Conservation (phyloP, 2,113 vertebrate species). For the Ia io region DNA sequence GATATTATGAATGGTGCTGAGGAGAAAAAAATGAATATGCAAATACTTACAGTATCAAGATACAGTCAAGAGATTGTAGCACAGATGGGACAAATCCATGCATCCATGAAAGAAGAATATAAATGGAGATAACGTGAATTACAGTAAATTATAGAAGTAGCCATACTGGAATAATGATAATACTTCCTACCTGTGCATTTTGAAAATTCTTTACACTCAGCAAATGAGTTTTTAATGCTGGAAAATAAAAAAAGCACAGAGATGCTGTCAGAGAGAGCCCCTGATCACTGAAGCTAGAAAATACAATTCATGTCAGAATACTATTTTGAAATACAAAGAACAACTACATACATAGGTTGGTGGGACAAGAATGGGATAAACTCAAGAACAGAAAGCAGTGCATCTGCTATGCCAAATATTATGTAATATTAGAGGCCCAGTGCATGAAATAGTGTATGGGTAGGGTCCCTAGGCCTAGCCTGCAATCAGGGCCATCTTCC, state of each 20-base stretch:
- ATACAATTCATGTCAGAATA: constrained; percentile 21
- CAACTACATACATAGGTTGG: background rate
- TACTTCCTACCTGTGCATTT: background rate
- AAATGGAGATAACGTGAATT: constrained; percentile 53
- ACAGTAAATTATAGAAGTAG: constrained; percentile 33
- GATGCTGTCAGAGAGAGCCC: constrained; percentile 37
- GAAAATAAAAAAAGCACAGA: constrained; percentile 31
- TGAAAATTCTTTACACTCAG: constrained; percentile 38
- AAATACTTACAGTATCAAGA: constrained; percentile 25
- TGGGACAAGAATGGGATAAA: background rate
- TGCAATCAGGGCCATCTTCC: too few relatives aligned
- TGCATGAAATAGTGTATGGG: too few relatives aligned
- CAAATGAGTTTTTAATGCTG: constrained; percentile 32
- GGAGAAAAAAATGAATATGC: constrained; percentile 47
- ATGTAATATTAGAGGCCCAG: too few relatives aligned
- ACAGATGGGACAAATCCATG: constrained; percentile 20
- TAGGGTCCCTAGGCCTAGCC: too few relatives aligned
- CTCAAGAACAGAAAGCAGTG: background rate
- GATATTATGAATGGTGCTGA: constrained; percentile 1
- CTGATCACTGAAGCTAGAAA: constrained; percentile 34
- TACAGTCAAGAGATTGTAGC: constrained; percentile 27
- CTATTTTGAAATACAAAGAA: constrained; percentile 40
- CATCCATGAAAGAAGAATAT: constrained; percentile 43
- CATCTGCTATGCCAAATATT: background rate
- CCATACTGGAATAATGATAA: constrained; percentile 7